Percentiles rank a stretch among this genome's conserved stretches.
phyloP scores from a whole-genome alignment of 2,113 vertebrate genomes.

The Nesoenas mayeri region DNA sequence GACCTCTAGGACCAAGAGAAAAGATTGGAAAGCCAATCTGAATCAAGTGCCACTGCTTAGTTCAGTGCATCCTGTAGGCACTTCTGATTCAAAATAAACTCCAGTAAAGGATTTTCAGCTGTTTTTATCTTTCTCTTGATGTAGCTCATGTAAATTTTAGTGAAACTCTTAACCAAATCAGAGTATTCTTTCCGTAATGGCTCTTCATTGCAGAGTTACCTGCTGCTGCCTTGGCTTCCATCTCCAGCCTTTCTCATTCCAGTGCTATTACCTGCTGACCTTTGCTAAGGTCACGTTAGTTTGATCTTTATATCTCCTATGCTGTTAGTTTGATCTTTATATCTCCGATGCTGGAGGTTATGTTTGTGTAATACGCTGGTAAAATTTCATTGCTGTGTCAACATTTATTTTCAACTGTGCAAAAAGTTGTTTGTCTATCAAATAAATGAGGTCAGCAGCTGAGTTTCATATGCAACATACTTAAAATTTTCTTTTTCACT shows the following conservation, averaged over 20 bases:
- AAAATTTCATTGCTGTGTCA: slow-evolving; percentile 31
- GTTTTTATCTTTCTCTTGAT: not conserved
- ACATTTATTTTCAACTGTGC: not conserved
- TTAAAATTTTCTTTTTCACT: not conserved
- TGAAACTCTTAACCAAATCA: not conserved
- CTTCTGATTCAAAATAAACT: not conserved
- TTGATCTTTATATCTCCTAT: not conserved
- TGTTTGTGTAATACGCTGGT: slow-evolving; percentile 19
- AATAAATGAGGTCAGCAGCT: not conserved
- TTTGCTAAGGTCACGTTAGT: not conserved
- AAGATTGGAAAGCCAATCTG: not conserved
- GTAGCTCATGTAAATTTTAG: slow-evolving; percentile 2
- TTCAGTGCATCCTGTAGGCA: not conserved
- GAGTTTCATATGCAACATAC: not conserved
- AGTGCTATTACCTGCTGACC: not conserved
- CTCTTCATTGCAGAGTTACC: not conserved
- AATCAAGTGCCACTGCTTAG: not conserved
- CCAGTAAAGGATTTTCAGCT: not conserved
- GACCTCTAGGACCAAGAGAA: not conserved
- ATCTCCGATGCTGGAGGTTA: not conserved
- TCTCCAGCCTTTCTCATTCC: not conserved
- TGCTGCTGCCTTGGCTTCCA: not conserved
- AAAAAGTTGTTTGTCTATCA: not conserved
- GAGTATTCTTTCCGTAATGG: not conserved
- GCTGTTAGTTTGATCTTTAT: not conserved